Evolutionary conservation across 2,113 vertebrate genomes (phyloP).

Genomic region (Barbus barbus): DNA sequence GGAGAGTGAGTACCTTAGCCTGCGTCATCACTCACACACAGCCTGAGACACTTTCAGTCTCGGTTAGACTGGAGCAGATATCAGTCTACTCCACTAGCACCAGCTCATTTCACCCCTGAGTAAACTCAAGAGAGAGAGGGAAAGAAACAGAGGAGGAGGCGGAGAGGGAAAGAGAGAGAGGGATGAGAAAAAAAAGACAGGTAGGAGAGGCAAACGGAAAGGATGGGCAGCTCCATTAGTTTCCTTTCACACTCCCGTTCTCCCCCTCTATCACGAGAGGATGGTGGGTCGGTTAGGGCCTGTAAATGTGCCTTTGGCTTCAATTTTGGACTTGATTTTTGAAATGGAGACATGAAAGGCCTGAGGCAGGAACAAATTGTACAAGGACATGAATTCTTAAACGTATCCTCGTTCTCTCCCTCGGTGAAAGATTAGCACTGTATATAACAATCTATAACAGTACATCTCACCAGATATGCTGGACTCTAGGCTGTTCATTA

Average conservation of each 20-base stretch:
- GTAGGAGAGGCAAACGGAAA: conserved; percentile 39
- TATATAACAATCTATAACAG: conserved; percentile 28
- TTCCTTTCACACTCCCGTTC: conserved; percentile 27
- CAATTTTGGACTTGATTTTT: conserved; percentile 56
- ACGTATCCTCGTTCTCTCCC: neutral
- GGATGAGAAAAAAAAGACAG: conserved; percentile 31
- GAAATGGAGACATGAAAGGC: conserved; percentile 50
- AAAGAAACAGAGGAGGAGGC: conserved; percentile 30
- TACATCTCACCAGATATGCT: neutral
- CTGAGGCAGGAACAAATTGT: conserved; percentile 46
- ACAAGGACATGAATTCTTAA: conserved; percentile 50
- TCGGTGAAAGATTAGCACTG: conserved; percentile 9
- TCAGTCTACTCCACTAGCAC: conserved; percentile 65
- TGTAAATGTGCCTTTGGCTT: conserved; percentile 54
- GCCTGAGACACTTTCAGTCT: conserved; percentile 59
- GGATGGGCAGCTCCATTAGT: conserved; percentile 43
- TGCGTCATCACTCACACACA: conserved; percentile 44
- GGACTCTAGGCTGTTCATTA: conserved; percentile 1
- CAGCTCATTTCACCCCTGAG: conserved; percentile 76
- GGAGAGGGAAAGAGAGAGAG: neutral
- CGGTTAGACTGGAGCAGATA: conserved; percentile 66
- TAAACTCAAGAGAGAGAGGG: conserved; percentile 51
- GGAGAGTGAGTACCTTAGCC: conserved; percentile 39
- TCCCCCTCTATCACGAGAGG: conserved; percentile 47
- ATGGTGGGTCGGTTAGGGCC: conserved; percentile 42